phyloP scores from a whole-genome alignment of 64 coral and sea anemone genomes.

The Astreopora myriophthalma region DNA sequence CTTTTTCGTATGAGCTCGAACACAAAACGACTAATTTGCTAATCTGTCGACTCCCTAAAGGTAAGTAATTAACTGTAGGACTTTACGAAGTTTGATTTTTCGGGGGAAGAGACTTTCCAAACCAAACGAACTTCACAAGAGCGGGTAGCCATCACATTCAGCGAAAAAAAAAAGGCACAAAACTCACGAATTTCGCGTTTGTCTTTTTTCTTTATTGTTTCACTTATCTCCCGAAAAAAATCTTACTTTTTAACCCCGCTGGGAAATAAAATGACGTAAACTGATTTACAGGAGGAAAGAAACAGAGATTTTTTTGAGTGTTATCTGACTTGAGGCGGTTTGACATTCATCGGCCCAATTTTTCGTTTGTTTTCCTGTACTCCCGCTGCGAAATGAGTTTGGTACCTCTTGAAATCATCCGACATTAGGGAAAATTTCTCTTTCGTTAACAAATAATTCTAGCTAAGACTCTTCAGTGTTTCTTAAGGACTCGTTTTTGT shows the following conservation, averaged over 20 bases:
- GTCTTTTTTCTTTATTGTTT: too few species aligned
- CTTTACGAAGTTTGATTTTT: slow-evolving; percentile 45
- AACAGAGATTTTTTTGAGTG: not conserved
- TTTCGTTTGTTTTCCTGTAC: slow-evolving; percentile 19
- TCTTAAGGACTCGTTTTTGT: not conserved
- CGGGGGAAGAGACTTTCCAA: not conserved
- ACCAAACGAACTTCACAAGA: not conserved
- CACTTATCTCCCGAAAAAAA: not conserved
- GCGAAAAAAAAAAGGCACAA: not conserved
- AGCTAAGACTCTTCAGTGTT: not conserved
- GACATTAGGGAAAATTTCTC: slow-evolving; percentile 30
- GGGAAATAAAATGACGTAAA: not conserved
- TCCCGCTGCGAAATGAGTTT: slow-evolving; percentile 20
- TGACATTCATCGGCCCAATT: not conserved
- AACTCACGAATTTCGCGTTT: not conserved
- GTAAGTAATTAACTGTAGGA: slow-evolving; percentile 4
- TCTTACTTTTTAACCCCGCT: not conserved
- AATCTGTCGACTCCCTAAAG: slow-evolving; percentile 4
- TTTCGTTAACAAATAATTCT: slow-evolving; percentile 39
- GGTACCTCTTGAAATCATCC: slow-evolving; percentile 19
- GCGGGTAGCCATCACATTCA: slow-evolving; percentile 5
- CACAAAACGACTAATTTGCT: slow-evolving; percentile 52
- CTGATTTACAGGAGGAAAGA: not conserved
- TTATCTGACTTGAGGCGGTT: not conserved
- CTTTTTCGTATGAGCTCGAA: not conserved